Base-by-base conservation (phyloP, 1,140 invertebrate genomes). In the Drosophila ironensis region DNA sequence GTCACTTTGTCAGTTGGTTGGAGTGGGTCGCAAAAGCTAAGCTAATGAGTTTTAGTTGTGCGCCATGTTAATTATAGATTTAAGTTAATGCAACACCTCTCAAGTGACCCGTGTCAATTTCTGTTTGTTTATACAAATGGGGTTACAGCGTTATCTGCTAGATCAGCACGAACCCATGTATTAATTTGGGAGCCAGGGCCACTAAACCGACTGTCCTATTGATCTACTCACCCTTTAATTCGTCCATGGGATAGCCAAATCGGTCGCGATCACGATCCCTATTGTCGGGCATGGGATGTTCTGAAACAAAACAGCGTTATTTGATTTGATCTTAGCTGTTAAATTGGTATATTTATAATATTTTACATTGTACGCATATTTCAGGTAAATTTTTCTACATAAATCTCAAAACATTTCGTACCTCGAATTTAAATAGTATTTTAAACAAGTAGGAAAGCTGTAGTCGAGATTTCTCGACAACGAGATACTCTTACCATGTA, bases 31-130 rank as follows among this genome's bases (percentile, higher is more conserved):
- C 28, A 28, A 48, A 33, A 42, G 48, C 59, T 77, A 22, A 22
- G 20, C 20, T 37, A 84, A 84, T 84, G 78, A 74, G 73, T 86
- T 84, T 84, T 80, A 84, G 77, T 86, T 80, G 81, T 84, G 63
- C 50, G 53, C 51, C 53, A 67, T 53, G 59, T 86, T 86, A 84
- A 72, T 75, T 86, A 51, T 68, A 86, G 9, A 37, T 74, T 72
- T 72, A 45, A 78, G 51, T 78, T 54, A 46, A 67, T 61, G 51
- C 69, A 67, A 74, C 42, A 37, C 12, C 33, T 42, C 44, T 57
- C 45, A 48, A 51, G 42, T 61, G 54, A 74, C 37, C 56, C 52
- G 51, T 45, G 42, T 68, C 53, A 57, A 51, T 51, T 45, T 45
- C 59, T 66, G 45, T 53, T 67, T 71, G 2, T n/a, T 16, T 24